These are phyloP conservation scores for Acomys russatus DNA, from an alignment of 2,797 vertebrate genomes.

Conservation along the genomic window DNA sequence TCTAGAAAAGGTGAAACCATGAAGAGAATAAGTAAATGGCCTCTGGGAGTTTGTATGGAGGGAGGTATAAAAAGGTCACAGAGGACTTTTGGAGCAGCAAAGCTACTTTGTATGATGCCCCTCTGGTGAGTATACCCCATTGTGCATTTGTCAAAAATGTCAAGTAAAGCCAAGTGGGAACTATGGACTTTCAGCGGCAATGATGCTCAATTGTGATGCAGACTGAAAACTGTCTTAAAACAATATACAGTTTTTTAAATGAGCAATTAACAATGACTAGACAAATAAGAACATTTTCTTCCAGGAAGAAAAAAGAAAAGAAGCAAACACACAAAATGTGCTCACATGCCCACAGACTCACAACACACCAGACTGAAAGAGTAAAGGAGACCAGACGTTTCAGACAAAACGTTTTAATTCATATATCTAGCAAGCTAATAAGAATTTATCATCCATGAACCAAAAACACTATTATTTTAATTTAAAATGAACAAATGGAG, in stretches of 20 bases:
- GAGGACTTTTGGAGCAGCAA: neutral
- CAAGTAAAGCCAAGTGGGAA: neutral
- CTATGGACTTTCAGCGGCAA: neutral
- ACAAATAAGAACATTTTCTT: neutral
- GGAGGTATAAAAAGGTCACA: neutral
- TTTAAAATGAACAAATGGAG: neutral
- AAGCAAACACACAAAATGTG: neutral
- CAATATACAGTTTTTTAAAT: neutral
- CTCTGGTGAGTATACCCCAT: neutral
- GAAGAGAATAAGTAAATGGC: neutral
- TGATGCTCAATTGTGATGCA: neutral
- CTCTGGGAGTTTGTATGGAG: neutral
- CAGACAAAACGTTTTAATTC: neutral
- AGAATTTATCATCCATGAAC: neutral
- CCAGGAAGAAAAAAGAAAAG: neutral
- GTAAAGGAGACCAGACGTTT: neutral
- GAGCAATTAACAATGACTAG: neutral
- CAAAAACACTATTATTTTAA: neutral
- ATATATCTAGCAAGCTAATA: neutral
- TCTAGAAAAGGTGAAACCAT: neutral
- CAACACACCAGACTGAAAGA: neutral
- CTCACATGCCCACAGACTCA: neutral
- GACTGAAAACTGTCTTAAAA: slow-evolving; percentile 1
- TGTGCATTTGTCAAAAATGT: neutral
- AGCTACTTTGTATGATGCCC: neutral